These are phyloP conservation scores for Hydroisotoma schaefferi DNA, from an alignment of 2,888 invertebrate genomes.

Conservation along the genomic window DNA sequence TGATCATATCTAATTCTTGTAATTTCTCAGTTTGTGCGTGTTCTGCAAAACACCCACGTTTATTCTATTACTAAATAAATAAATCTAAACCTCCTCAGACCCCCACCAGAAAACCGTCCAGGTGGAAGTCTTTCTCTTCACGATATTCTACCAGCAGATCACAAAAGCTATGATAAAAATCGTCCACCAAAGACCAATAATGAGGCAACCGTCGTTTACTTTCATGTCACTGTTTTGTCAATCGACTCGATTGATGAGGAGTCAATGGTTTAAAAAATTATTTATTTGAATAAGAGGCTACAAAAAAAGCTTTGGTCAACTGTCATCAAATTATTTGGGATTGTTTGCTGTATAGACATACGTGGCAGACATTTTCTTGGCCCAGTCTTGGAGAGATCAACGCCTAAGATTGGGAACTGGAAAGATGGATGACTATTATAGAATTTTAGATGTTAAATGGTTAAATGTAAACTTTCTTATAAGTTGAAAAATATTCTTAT, in stretches of 20 bases:
- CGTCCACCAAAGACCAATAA: constrained; percentile 79
- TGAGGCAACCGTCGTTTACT: constrained; percentile 83
- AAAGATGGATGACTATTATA: constrained; percentile 88
- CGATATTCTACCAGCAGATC: constrained; percentile 77
- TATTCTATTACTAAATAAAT: not conserved
- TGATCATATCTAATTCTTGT: no score
- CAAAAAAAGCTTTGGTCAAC: not conserved
- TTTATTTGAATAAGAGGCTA: no score
- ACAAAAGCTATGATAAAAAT: constrained; percentile 85
- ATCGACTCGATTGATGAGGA: constrained; percentile 94
- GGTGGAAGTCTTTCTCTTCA: constrained; percentile 66
- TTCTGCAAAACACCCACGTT: no score
- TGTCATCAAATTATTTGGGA: not conserved
- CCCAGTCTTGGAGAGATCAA: constrained; percentile 89
- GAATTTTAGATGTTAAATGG: constrained; percentile 86
- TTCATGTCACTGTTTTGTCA: constrained; percentile 84
- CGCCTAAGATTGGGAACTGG: constrained; percentile 78
- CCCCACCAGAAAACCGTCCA: constrained; percentile 28
- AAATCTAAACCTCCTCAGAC: constrained; percentile 7
- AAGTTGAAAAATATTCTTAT: no score
- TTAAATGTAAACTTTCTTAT: constrained; percentile 52
- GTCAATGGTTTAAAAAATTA: constrained; percentile 83
- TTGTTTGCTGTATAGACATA: constrained; percentile 78
- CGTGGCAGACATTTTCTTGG: constrained; percentile 86
- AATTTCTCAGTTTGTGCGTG: no score